Percentiles rank a stretch among this genome's conserved stretches.
phyloP scores from a whole-genome alignment of 2,797 vertebrate genomes.

The Helicolenus hilgendorfi region DNA sequence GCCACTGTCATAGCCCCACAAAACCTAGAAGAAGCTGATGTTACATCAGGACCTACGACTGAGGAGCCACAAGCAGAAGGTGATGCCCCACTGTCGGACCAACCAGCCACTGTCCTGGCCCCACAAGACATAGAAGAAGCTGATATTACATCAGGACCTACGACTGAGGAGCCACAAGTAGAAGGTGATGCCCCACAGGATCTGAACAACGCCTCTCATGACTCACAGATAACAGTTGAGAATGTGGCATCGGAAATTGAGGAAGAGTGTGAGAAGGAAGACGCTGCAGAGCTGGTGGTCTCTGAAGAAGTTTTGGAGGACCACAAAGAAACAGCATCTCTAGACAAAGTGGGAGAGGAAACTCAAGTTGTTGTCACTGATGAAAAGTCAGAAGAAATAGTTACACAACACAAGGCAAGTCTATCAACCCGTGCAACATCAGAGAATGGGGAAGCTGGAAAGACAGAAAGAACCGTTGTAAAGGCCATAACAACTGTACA shows the following conservation, averaged over 20 bases:
- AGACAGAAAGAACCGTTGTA: background rate
- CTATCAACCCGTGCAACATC: background rate
- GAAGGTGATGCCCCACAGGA: background rate
- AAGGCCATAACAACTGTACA: background rate
- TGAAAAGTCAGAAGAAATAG: background rate
- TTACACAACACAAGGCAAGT: background rate
- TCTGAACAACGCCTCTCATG: conserved; percentile 10
- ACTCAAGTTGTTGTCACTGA: background rate
- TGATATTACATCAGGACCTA: background rate
- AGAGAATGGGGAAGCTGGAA: background rate
- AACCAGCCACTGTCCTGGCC: background rate
- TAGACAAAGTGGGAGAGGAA: background rate
- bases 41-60: background rate
- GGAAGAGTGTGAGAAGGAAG: conserved; percentile 8
- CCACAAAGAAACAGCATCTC: background rate
- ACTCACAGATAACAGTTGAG: conserved; percentile 47
- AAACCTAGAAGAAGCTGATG: conserved; percentile 7
- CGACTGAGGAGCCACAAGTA: background rate
- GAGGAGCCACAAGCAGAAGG: conserved; percentile 8
- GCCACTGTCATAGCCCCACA: background rate
- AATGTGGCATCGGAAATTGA: conserved; percentile 64
- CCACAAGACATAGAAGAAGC: conserved; percentile 16
- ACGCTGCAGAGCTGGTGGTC: background rate
- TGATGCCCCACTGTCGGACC: background rate
- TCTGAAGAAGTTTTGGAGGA: background rate